Conservation (phyloP, 2,888 invertebrate genomes). For the Cryptus viduatorius region DNA sequence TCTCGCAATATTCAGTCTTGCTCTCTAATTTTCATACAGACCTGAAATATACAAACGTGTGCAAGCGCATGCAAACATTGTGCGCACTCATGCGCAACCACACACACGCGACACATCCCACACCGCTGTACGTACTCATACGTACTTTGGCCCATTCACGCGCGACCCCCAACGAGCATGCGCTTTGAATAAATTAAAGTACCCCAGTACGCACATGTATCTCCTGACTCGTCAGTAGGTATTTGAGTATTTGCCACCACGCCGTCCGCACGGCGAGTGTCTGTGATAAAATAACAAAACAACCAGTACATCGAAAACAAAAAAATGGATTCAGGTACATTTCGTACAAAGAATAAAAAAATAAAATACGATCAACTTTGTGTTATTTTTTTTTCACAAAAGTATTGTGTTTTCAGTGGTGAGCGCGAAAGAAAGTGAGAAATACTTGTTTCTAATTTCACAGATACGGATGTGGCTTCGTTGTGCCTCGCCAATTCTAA, state of each 20-base stretch:
- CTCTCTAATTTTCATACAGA: background rate
- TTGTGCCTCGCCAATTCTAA: conserved; percentile 68
- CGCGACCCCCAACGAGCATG: conserved; percentile 11
- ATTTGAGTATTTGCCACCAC: background rate
- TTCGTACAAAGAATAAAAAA: background rate
- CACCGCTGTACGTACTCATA: background rate
- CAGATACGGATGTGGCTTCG: conserved; percentile 71
- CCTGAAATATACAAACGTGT: background rate
- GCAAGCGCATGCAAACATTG: background rate
- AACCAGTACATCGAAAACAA: conserved; percentile 23
- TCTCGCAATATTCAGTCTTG: background rate
- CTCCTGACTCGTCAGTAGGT: background rate
- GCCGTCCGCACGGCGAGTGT: too few species aligned
- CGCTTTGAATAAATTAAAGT: background rate
- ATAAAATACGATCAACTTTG: background rate
- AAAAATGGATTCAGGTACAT: conserved; percentile 61
- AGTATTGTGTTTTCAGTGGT: background rate
- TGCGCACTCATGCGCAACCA: background rate
- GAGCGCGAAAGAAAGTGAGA: background rate
- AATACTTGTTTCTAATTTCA: conserved; percentile 40
- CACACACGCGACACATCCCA: too few species aligned
- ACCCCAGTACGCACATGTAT: background rate
- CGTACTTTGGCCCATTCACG: background rate
- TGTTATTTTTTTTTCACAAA: background rate
- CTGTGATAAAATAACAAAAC: background rate